Conservation (phyloP, 2,888 invertebrate species). For the Ditylenchus weischeri region DNA sequence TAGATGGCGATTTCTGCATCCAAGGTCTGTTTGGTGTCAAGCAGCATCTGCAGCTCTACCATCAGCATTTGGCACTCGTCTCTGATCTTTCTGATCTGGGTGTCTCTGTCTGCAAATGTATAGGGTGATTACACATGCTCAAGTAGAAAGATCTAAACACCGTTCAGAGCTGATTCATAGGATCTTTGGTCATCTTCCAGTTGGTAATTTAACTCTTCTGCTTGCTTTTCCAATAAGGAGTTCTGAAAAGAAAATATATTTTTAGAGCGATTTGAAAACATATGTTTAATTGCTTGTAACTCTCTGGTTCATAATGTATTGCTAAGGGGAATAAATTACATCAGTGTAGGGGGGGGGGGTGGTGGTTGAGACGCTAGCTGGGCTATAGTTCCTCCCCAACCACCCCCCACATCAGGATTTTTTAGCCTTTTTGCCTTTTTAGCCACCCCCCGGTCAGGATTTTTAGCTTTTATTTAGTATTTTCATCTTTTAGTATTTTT, state of each 20-base stretch:
- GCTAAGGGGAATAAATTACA: no score
- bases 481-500: no score
- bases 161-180: constrained; percentile 61
- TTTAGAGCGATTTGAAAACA: neutral
- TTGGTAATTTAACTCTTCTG: constrained; percentile 62
- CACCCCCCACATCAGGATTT: no score
- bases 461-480: no score
- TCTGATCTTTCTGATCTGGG: constrained; percentile 59
- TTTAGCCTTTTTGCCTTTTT: no score
- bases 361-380: no score
- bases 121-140: no score
- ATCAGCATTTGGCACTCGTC: constrained; percentile 61
- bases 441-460: no score
- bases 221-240: constrained; percentile 62
- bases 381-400: no score
- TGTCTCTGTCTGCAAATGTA: constrained; percentile 46
- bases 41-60: constrained; percentile 60
- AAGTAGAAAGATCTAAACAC: neutral
- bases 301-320: no score
- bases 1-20: constrained; percentile 66
- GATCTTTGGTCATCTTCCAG: constrained; percentile 62
- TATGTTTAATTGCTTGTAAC: no score
- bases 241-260: constrained; percentile 56
- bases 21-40: constrained; percentile 62
- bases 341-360: no score